Conservation (phyloP, 2,797 vertebrate species). For the Denticeps clupeoides region DNA sequence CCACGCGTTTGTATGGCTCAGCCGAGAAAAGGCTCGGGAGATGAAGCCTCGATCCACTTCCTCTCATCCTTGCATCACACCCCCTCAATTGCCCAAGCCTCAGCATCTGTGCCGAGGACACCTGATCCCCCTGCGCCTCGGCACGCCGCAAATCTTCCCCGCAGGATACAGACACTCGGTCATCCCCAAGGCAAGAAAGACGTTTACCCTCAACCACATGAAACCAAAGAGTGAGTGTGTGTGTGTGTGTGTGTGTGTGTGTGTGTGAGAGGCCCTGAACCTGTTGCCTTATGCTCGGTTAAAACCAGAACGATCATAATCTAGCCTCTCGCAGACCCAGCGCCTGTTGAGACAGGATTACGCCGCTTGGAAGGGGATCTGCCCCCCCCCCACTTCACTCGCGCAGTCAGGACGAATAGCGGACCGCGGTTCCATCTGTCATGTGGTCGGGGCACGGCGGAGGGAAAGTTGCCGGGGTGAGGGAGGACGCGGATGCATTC, state of each 20-base stretch:
- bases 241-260: too few species aligned
- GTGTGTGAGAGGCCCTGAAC: slow-evolving; percentile 8
- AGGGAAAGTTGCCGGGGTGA: slow-evolving; percentile 19
- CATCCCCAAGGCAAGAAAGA: slow-evolving; percentile 18
- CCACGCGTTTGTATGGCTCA: too few species aligned
- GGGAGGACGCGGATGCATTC: background rate
- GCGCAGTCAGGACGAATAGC: slow-evolving; percentile 49
- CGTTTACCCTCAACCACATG: slow-evolving; percentile 6
- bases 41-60: slow-evolving; percentile 19
- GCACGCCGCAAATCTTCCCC: slow-evolving; percentile 36
- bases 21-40: too few species aligned
- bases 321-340: slow-evolving; percentile 4
- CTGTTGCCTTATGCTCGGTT: background rate
- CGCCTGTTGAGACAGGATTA: slow-evolving; percentile 12
- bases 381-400: slow-evolving; percentile 30
- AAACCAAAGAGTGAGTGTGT: slow-evolving; percentile 15
- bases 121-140: slow-evolving; percentile 19
- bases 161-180: slow-evolving; percentile 32
- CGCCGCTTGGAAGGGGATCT: too few species aligned
- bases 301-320: background rate
- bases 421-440: slow-evolving; percentile 47
- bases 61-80: slow-evolving; percentile 19
- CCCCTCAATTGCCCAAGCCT: slow-evolving; percentile 25
- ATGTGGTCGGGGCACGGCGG: slow-evolving; percentile 45
- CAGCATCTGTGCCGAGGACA: slow-evolving; percentile 24